Evolutionary conservation across 2,888 invertebrate genomes (phyloP).

Genomic region (Perizoma flavofasciatum): DNA sequence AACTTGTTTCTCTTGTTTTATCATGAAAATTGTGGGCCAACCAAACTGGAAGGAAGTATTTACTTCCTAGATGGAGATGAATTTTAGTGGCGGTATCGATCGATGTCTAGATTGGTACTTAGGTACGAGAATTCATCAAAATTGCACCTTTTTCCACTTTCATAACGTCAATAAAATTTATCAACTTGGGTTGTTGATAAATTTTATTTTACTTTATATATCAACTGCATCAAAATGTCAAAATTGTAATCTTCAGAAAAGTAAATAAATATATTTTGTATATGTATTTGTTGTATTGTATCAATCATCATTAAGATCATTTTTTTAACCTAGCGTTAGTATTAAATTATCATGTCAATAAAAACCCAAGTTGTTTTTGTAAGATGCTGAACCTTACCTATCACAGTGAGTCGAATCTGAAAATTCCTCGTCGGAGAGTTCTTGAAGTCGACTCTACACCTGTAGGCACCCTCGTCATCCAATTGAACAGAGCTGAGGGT

Average conservation of each 20-base stretch:
- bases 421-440: constrained; percentile 95
- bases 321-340: too few relatives aligned
- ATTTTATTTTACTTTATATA: too few relatives aligned
- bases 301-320: too few relatives aligned
- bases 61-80: constrained; percentile 10
- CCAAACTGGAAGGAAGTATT: not conserved
- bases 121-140: not conserved
- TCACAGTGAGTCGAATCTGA: constrained; percentile 94
- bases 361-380: too few relatives aligned
- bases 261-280: too few relatives aligned
- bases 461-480: constrained; percentile 93
- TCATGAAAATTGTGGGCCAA: constrained; percentile 23
- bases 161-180: not conserved
- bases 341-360: too few relatives aligned
- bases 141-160: not conserved
- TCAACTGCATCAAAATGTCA: too few relatives aligned
- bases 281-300: too few relatives aligned
- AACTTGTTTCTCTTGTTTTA: constrained; percentile 46
- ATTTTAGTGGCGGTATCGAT: constrained; percentile 3
- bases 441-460: constrained; percentile 95
- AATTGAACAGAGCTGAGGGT: constrained; percentile 93
- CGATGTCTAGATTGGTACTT: not conserved
- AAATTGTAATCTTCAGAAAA: too few relatives aligned
- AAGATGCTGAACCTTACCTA: constrained; percentile 86
- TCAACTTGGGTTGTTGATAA: too few relatives aligned